These are phyloP conservation scores for Hyles vespertilio DNA, from an alignment of 1,140 invertebrate species.

Conservation along the genomic window DNA sequence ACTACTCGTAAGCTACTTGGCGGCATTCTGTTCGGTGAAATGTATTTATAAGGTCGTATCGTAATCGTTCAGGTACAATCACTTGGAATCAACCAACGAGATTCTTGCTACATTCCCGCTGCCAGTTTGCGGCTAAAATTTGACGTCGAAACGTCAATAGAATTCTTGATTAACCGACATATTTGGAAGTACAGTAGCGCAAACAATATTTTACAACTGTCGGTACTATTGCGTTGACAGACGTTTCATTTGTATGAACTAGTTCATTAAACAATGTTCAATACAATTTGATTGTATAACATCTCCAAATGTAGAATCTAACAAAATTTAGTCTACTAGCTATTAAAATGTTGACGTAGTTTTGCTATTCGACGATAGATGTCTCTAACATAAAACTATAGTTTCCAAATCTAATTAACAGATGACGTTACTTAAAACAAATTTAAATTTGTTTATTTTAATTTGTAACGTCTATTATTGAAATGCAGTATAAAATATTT, in stretches of 20 bases:
- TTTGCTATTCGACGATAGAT: slow-evolving; percentile 36
- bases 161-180: slow-evolving; percentile 14
- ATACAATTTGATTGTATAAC: slow-evolving; percentile 2
- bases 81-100: slow-evolving; percentile 68
- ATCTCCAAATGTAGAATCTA: not conserved
- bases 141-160: slow-evolving; percentile 33
- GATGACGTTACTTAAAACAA: too few relatives aligned
- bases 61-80: slow-evolving; percentile 58
- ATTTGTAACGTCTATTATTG: too few relatives aligned
- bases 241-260: not conserved
- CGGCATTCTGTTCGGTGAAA: slow-evolving; percentile 62
- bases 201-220: too few relatives aligned
- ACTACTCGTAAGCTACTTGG: slow-evolving; percentile 77
- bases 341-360: slow-evolving; percentile 2
- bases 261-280: not conserved
- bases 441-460: too few relatives aligned
- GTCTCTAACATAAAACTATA: slow-evolving; percentile 6
- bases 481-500: too few relatives aligned
- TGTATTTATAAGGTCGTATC: slow-evolving; percentile 68
- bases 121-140: slow-evolving; percentile 28
- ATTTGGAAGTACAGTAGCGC: not conserved
- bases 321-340: too few relatives aligned
- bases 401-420: too few relatives aligned
- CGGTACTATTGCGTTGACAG: not conserved
- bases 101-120: slow-evolving; percentile 66